These are phyloP conservation scores for Plodia interpunctella DNA, from an alignment of 1,140 invertebrate genomes.

Conservation along the genomic window DNA sequence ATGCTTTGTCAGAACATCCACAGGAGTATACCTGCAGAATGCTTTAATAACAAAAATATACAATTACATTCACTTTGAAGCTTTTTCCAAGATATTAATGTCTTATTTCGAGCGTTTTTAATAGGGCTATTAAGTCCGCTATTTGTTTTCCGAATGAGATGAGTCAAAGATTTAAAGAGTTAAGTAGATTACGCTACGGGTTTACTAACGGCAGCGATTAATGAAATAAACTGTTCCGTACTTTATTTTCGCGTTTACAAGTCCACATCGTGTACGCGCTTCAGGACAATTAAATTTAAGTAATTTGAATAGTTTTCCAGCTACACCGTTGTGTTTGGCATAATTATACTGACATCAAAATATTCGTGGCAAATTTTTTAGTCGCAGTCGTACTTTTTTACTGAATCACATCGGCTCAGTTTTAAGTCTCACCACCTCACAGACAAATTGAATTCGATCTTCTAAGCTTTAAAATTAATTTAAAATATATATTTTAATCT, in stretches of 20 bases:
- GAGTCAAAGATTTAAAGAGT: conserved; percentile 6
- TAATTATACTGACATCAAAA: no score
- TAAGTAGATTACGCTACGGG: background rate
- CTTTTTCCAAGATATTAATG: background rate
- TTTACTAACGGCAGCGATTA: conserved; percentile 6
- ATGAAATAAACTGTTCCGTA: conserved; percentile 29
- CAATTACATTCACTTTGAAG: background rate
- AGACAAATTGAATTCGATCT: background rate
- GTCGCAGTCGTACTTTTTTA: no score
- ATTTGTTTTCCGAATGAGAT: conserved; percentile 8
- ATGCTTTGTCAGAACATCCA: no score
- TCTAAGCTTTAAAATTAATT: background rate
- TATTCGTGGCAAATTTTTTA: no score
- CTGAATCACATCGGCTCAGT: no score
- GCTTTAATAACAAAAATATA: background rate
- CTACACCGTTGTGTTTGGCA: conserved; percentile 47
- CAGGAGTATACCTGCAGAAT: no score
- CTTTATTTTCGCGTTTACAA: conserved; percentile 55
- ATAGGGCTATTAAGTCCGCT: conserved; percentile 3
- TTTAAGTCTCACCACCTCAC: background rate
- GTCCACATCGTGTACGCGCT: conserved; percentile 43
- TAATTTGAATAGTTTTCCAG: conserved; percentile 69
- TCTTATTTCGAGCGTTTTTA: conserved; percentile 1
- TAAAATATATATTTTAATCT: conserved; percentile 1
- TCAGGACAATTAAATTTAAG: conserved; percentile 71